Base-by-base conservation (phyloP, 2,888 invertebrate genomes). In the Steinernema carpocapsae region DNA sequence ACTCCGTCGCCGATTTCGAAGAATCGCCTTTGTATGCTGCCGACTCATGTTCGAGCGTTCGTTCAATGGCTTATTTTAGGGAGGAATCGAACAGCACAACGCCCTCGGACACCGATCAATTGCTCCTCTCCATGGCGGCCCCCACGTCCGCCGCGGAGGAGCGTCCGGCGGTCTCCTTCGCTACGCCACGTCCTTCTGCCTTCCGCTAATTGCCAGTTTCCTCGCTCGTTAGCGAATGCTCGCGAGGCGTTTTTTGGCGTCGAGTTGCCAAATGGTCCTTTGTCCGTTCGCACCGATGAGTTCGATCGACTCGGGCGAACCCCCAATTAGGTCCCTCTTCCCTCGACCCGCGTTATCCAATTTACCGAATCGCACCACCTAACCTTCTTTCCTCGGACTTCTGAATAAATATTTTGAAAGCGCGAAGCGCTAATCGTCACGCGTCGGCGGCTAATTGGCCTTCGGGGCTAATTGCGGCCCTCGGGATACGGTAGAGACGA, bases 151-250 rank as follows among this genome's bases (percentile, higher is more conserved):
- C 14, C 51, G 12, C 10, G 26, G n/a, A n/a, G n/a, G n/a, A n/a
- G n/a, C n/a, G n/a, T 6, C n/a, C 56, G 24, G 1, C 6, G 24
- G 56, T 26, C 56, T 24, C 26, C 56, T 6, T 4, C 46, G 17
- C 42, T 3, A 4, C 22, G 2, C 37, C 71, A 32, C 37, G 46
- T 29, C 71, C 46, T 70, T 70, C 71, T 22, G 22, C 43, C 6
- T 70, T 37, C 46, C 71, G 71, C 71, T 70, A 70, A 70, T 45
- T 70, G 71, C 42, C 71, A 26, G 56, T 56, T 56, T 56, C 56
- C 56, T 14, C 56, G 56, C 22, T 19, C 56, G 56, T 19, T 19
- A 26, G 14, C 56, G 56, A 56, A 56, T 19, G 56, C 26, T 22
- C 26, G 56, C 26, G 56, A 56, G 56, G 56, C 56, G 26, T 56